A percentile compares a stretch with the other conserved stretches of the same genome.
Evolutionary conservation across 2,888 invertebrate species (phyloP).

Genomic region (Caenorhabditis sinica): DNA sequence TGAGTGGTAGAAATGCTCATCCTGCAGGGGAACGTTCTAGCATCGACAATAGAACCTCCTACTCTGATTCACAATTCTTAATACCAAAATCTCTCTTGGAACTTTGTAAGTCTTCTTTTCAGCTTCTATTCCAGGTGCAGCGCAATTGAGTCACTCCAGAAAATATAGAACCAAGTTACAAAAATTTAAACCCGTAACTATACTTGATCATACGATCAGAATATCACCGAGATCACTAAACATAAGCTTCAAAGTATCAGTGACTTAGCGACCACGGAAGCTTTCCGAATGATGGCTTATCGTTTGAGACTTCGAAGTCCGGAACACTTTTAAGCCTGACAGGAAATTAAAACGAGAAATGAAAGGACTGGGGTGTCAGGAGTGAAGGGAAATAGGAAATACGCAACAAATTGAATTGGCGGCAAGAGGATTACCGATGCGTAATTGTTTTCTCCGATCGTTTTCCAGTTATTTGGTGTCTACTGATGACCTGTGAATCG

Average conservation of each 20-base stretch:
- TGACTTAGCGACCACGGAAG: background rate
- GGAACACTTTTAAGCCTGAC: conserved; percentile 25
- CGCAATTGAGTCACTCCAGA: too few relatives aligned
- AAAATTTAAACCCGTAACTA: too few relatives aligned
- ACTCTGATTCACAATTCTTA: too few relatives aligned
- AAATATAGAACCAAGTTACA: too few relatives aligned
- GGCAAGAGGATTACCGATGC: conserved; percentile 35
- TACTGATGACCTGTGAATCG: conserved; percentile 21
- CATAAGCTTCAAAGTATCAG: background rate
- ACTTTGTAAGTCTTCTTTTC: too few relatives aligned
- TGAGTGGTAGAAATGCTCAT: too few relatives aligned
- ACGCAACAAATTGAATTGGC: conserved; percentile 43
- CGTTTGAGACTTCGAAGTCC: conserved; percentile 6
- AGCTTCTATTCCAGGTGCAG: too few relatives aligned
- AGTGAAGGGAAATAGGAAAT: conserved; percentile 30
- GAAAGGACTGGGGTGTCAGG: conserved; percentile 13
- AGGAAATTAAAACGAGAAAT: conserved; percentile 16
- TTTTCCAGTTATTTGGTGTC: conserved; percentile 29
- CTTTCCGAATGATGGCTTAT: conserved; percentile 10
- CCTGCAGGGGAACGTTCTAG: too few relatives aligned
- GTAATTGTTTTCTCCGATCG: conserved; percentile 37
- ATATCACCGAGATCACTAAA: background rate
- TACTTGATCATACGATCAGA: too few relatives aligned
- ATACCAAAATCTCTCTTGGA: too few relatives aligned
- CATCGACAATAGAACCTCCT: too few relatives aligned